phyloP scores from a whole-genome alignment of 2,797 vertebrate species.

The Rhinella marina region DNA sequence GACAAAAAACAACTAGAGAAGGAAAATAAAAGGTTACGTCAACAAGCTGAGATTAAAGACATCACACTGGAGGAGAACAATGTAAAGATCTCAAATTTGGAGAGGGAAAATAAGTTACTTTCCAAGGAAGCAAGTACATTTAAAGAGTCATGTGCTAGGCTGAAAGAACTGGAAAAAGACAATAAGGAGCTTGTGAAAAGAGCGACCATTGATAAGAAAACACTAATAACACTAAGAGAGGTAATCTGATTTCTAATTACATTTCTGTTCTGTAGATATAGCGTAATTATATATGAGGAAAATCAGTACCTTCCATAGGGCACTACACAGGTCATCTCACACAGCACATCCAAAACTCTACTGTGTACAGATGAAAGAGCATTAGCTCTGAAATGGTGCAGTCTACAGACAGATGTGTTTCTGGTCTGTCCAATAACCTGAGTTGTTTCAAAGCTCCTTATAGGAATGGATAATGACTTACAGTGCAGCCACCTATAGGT shows the following conservation, averaged over 20 bases:
- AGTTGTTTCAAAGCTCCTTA: not conserved
- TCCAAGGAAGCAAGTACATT: conserved; percentile 89
- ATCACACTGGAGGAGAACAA: conserved; percentile 91
- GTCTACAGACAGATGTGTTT: not conserved
- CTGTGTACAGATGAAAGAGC: not conserved
- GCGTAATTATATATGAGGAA: not conserved
- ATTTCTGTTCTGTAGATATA: not conserved
- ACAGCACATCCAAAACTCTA: not conserved
- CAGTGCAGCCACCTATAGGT: not conserved
- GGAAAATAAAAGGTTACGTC: conserved; percentile 93
- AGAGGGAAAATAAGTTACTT: conserved; percentile 93
- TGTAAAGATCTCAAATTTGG: conserved; percentile 85
- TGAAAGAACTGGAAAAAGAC: conserved; percentile 93
- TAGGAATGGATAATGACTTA: not conserved
- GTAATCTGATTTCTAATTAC: conserved; percentile 71
- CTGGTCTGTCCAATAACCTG: not conserved
- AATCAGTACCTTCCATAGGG: not conserved
- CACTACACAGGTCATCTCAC: not conserved
- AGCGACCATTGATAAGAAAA: conserved; percentile 93
- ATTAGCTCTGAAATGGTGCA: not conserved
- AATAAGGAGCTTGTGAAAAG: conserved; percentile 95
- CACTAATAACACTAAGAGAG: conserved; percentile 90
- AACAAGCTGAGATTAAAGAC: conserved; percentile 96
- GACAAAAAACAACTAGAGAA: conserved; percentile 98
- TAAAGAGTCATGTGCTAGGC: conserved; percentile 87